Evolutionary conservation across 1,140 invertebrate species (phyloP), one percentile per base, ranked within the genome.

Genomic region (Nasonia giraulti): DNA sequence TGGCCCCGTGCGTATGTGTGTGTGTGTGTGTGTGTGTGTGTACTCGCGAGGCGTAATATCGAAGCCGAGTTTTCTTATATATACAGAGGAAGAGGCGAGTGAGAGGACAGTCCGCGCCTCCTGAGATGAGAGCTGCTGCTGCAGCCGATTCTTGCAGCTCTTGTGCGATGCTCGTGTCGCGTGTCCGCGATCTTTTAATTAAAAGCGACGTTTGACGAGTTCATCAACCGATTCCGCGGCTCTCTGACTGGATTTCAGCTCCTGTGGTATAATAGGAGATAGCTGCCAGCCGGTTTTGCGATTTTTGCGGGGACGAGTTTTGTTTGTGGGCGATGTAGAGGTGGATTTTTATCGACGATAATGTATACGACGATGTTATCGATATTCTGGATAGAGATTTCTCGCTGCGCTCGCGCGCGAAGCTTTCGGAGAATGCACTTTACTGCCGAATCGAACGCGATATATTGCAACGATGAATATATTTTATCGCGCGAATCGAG

Each of bases 101-200:
- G 14, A 20, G 47, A 23, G 0, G 50, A 55, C 14, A 17, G 50
- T 55, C 50, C 17, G 50, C 50, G 50, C 12, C 4, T 55, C 11
- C 11, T 20, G 50, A 55, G 50, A 55, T 14, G 50, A 40, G 44
- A 50, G 66, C 17, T 8, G 31, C 31, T 84, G 10, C 17, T 8
- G 31, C 31, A 80, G 10, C 23, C 68, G 27, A 37, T 73, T 62
- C 27, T 44, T 68, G 62, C 50, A 47, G 5, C 33, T 37, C n/a
- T 77, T 77, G 37, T 7, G 11, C 85, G 76, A 87, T 85, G 86
- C 85, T 87, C 84, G 77, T 27, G 44, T 44, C 83, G 73, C n/a
- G n/a, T n/a, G n/a, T n/a, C n/a, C n/a, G n/a, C 40, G 85, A 86
- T 86, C 88, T 79, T 91, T 91, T 91, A 90, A 91, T 92, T 91